Evolutionary conservation across 2,113 vertebrate genomes (phyloP), one percentile per base, ranked within the genome.

Genomic region (Aptenodytes patagonicus): DNA sequence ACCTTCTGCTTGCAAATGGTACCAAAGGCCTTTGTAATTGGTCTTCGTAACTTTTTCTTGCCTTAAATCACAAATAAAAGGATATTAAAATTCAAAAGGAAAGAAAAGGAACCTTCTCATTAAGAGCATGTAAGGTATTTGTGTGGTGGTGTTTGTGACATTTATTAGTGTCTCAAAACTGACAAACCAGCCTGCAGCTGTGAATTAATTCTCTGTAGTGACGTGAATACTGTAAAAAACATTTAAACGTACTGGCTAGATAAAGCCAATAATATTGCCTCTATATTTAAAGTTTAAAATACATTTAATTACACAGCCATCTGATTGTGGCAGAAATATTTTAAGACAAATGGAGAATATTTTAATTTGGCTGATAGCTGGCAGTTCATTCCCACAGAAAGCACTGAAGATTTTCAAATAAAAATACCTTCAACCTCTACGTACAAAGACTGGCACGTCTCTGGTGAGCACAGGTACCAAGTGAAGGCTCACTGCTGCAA

Each of bases 401-500:
- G 29, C 40, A 29, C 31, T 66, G 54, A 76, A 52, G 13, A 57
- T 46, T 60, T n/a, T 68, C 38, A 62, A 51, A 73, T 51, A 51
- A 80, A 71, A 95, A 46, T 31, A 49, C 38, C 22, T 62, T 80
- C 20, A 86, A 32, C 4, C 31, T 77, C 26, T 18, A 3, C 0
- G 0, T 29, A 38, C 3, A 29, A 60, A 69, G 51, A 46, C 86
- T 72, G 54, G 7, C 3, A 17, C 0, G 0, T 71, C n/a, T 47
- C 61, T 79, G 52, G 26, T 49, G 25, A 75, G 13, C 38, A 11
- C 2, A 36, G 25, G 9, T 40, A 42, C 46, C 36, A 75, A 52
- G 26, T 26, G 26, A 17, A 31, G 62, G 31, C 51, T 73, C 26
- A 13, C 36, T 44, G 83, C 66, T 87, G 55, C 34, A 65, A 4